These are phyloP conservation scores for Andrena bicolor DNA, from an alignment of 2,888 invertebrate genomes.

Conservation along the genomic window DNA sequence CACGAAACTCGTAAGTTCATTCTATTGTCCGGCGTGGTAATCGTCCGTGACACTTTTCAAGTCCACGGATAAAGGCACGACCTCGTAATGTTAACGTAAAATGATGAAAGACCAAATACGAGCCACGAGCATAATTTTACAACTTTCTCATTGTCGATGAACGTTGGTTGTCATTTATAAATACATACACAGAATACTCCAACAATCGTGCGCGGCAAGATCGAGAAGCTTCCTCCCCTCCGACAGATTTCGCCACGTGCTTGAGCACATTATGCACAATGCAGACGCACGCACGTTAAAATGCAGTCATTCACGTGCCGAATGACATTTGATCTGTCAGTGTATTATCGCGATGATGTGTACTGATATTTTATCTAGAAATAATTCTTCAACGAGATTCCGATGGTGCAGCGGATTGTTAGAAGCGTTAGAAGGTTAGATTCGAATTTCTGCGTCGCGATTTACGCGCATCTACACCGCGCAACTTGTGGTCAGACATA, in stretches of 20 bases:
- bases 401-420: neutral
- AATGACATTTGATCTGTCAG: neutral
- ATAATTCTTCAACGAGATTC: neutral
- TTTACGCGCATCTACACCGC: neutral
- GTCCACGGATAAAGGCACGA: too few species aligned
- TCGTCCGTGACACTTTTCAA: neutral
- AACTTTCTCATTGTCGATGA: neutral
- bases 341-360: neutral
- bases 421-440: neutral
- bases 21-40: neutral
- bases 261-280: neutral
- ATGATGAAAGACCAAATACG: neutral
- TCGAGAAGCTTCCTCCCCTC: neutral
- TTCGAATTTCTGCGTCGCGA: neutral
- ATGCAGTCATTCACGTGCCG: neutral
- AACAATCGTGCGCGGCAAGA: neutral
- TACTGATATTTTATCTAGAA: neutral
- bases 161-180: neutral
- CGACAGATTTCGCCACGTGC: neutral
- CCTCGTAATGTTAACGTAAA: too few species aligned
- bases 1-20: constrained; percentile 1
- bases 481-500: neutral
- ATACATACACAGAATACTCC: neutral
- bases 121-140: neutral
- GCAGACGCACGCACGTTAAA: neutral